These are phyloP conservation scores for Tadarida brasiliensis DNA, from an alignment of 2,797 vertebrate species.

Conservation along the genomic window DNA sequence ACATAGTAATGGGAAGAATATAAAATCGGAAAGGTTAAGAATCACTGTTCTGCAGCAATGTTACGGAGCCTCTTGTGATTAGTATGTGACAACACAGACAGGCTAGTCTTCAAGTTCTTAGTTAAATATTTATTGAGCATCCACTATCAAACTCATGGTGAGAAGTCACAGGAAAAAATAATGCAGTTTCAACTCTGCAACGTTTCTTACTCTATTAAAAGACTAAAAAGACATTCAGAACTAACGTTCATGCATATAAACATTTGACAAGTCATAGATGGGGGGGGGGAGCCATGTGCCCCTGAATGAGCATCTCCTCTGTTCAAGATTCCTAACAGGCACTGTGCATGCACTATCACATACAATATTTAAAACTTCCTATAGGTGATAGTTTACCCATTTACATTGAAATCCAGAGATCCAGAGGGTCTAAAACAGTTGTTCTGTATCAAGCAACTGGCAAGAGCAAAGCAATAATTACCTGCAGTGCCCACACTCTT, in stretches of 20 bases:
- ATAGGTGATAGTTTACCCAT: not conserved
- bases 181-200: not conserved
- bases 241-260: not conserved
- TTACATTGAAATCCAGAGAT: not conserved
- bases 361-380: not conserved
- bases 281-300: not conserved
- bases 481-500: not conserved
- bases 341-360: not conserved
- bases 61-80: slow-evolving; percentile 26
- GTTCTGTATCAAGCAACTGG: not conserved
- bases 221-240: not conserved
- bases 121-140: slow-evolving; percentile 73
- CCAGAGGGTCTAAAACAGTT: not conserved
- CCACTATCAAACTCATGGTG: not conserved
- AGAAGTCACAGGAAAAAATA: slow-evolving; percentile 53
- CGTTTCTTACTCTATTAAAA: slow-evolving; percentile 4
- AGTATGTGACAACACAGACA: not conserved
- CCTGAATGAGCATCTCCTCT: not conserved
- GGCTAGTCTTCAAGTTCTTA: slow-evolving; percentile 27
- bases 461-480: not conserved
- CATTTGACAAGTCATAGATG: not conserved
- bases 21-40: slow-evolving; percentile 58
- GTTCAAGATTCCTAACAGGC: not conserved
- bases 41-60: not conserved
- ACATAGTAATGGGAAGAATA: slow-evolving; percentile 26